Base-by-base conservation (phyloP, 2,888 invertebrate genomes). In the Hirudinaria manillensis region DNA sequence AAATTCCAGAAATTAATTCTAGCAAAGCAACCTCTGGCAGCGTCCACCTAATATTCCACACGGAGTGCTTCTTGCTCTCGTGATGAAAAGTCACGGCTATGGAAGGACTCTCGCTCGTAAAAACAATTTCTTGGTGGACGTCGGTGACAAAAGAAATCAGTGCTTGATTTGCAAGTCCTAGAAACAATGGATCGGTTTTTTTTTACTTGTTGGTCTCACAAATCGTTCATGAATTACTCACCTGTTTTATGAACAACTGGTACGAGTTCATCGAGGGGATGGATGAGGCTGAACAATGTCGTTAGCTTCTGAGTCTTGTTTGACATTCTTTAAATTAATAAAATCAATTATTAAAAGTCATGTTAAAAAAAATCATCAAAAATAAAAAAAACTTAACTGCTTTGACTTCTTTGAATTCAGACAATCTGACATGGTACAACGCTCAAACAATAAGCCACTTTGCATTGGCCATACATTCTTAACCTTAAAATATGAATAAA, bases 261-360 rank as follows among this genome's bases (percentile, higher is more conserved):
- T 75, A 91, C 90, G 36, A 94, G 91, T 86, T 96, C 95, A 84
- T 96, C 93, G 74, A 95, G 86, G 0, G 95, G 95, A 88, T 95
- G 94, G 0, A 91, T 88, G 76, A 96, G 86, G 13, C 93, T 93
- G 85, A 93, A 96, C 70, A 94, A 88, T 0, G 91, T 90, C 0
- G 94, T 92, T 82, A 92, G 87, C 81, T 82, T 76, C 81, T 61
- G 51, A 19, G 55, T 61, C 70, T 45, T 32, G 34, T 61, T 61
- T 61, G 29, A 61, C 61, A 24, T 61, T 45, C 45, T 45, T 45
- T 16, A 45, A 16, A 45, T 45, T 45, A 45, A 45, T 38, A n/a
- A n/a, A n/a, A 38, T 38, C 10, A 38, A 38, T 6, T 38, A 10
- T 38, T 38, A 10, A 38, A 38, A 38, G 38, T 38, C n/a, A n/a